Percentiles rank a stretch among this genome's conserved stretches.
Conservation (phyloP, 2,797 vertebrate genomes). For the Typhlichthys subterraneus region DNA sequence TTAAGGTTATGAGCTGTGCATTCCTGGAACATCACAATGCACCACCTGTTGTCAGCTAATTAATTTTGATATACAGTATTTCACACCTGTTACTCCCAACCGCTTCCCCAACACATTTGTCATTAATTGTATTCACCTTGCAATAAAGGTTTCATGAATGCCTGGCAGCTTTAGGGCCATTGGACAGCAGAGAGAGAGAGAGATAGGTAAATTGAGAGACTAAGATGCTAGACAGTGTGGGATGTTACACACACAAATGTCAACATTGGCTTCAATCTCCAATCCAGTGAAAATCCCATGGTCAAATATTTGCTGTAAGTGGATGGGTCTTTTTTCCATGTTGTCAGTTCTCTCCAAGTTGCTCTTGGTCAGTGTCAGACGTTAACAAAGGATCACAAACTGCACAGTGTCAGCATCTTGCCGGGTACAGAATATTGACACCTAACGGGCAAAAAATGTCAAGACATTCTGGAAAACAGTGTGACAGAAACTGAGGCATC, state of each 20-base stretch:
- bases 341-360: constrained; percentile 60
- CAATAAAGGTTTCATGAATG: not conserved
- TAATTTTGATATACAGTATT: constrained; percentile 1
- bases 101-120: not conserved
- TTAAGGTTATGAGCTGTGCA: not conserved
- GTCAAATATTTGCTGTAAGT: constrained; percentile 77
- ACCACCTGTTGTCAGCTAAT: constrained; percentile 14
- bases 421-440: constrained; percentile 71
- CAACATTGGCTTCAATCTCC: constrained; percentile 60
- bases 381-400: constrained; percentile 67
- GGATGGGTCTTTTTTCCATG: constrained; percentile 21
- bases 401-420: constrained; percentile 62
- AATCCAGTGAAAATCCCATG: constrained; percentile 70
- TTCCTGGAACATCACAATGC: not conserved
- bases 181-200: not conserved
- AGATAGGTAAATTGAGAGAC: not conserved
- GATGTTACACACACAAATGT: constrained; percentile 66
- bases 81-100: not conserved
- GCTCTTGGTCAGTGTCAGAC: constrained; percentile 66
- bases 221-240: constrained; percentile 35
- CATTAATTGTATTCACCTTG: too few relatives aligned
- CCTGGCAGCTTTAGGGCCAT: constrained; percentile 1
- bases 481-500: constrained; percentile 42
- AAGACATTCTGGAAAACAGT: constrained; percentile 68
- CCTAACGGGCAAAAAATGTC: constrained; percentile 67